Evolutionary conservation across 2,113 vertebrate genomes (phyloP).

Genomic region (Blennius ocellaris): DNA sequence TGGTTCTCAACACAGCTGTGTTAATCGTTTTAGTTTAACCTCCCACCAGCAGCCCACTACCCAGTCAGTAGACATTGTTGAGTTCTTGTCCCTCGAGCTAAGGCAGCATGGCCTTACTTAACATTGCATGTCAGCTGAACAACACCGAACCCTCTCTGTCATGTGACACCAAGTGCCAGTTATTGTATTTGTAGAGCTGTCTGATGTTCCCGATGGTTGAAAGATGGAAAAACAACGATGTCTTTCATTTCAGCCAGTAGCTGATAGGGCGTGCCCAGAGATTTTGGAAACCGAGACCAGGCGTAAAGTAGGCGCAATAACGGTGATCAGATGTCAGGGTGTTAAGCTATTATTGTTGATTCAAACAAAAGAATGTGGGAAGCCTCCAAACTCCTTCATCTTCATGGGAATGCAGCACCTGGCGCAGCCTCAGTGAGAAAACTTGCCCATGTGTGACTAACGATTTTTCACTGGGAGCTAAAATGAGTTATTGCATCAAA

Average conservation of each 20-base stretch:
- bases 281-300: constrained; percentile 30
- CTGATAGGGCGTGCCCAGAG: constrained; percentile 22
- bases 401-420: constrained; percentile 56
- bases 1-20: not conserved
- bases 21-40: not conserved
- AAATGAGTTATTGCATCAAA: constrained; percentile 4
- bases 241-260: constrained; percentile 24
- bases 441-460: not conserved
- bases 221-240: constrained; percentile 3
- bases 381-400: constrained; percentile 24
- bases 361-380: constrained; percentile 62
- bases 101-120: constrained; percentile 26
- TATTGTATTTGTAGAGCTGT: constrained; percentile 35
- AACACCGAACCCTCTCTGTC: constrained; percentile 31
- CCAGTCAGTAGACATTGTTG: not conserved
- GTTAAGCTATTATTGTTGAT: constrained; percentile 49
- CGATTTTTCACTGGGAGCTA: constrained; percentile 1
- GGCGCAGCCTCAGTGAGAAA: constrained; percentile 5
- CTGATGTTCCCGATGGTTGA: constrained; percentile 11
- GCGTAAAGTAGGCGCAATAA: constrained; percentile 38
- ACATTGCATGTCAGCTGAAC: constrained; percentile 22
- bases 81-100: constrained; percentile 12
- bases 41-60: not conserved
- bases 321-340: constrained; percentile 59
- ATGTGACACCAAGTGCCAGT: constrained; percentile 47